Conservation (phyloP, 1,140 invertebrate species). For the Telenomus remus region DNA sequence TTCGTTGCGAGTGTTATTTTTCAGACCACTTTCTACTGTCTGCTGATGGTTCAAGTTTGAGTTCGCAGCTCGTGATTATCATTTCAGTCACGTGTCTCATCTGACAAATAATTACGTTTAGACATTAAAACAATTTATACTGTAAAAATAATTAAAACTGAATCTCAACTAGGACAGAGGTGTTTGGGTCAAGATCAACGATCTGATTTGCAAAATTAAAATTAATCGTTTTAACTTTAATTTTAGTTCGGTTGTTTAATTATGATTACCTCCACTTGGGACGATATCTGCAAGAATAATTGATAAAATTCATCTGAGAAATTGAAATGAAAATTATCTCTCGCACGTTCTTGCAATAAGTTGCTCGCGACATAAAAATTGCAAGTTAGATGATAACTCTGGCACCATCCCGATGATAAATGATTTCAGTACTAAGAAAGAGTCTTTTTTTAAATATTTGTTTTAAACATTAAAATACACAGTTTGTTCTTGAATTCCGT, state of each 20-base stretch:
- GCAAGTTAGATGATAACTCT: slow-evolving; percentile 17
- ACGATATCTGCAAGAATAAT: slow-evolving; percentile 25
- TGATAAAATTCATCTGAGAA: slow-evolving; percentile 11
- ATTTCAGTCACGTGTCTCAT: background rate
- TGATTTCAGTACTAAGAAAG: background rate
- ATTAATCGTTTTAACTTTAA: too few relatives aligned
- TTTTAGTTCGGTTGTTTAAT: background rate
- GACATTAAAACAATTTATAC: too few relatives aligned
- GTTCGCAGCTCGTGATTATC: background rate
- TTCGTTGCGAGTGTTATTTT: slow-evolving; percentile 4
- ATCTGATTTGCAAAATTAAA: too few relatives aligned
- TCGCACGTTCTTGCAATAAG: slow-evolving; percentile 34
- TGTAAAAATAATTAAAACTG: too few relatives aligned
- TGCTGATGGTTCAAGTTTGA: slow-evolving; percentile 7
- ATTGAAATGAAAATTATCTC: slow-evolving; percentile 34
- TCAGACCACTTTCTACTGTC: slow-evolving; percentile 32
- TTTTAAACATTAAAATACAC: background rate
- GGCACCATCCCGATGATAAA: slow-evolving; percentile 18
- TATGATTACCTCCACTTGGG: slow-evolving; percentile 28
- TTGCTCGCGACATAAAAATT: slow-evolving; percentile 13
- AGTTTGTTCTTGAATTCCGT: background rate
- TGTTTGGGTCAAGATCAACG: too few relatives aligned
- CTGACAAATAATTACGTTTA: too few relatives aligned
- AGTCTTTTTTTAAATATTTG: background rate
- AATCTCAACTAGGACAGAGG: too few relatives aligned